Conservation (phyloP, 2,888 invertebrate genomes). For the Euplagia quadripunctaria region DNA sequence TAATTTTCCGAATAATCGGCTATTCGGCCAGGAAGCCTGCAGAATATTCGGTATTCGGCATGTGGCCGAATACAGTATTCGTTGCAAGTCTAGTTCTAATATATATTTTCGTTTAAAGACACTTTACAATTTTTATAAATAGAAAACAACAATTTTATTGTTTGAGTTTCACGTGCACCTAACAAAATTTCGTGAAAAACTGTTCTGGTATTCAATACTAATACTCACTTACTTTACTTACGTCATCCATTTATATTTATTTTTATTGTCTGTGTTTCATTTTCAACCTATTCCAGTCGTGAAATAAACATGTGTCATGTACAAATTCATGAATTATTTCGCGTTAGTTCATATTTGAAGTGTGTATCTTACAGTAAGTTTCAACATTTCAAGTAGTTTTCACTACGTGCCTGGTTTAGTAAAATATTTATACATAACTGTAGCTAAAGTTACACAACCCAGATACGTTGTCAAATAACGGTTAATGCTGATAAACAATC, state of each 20-base stretch:
- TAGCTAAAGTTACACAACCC: not conserved
- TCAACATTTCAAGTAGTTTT: not conserved
- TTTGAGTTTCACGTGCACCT: too few species aligned
- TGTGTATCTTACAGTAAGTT: not conserved
- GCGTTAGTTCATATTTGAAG: not conserved
- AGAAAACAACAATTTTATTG: too few species aligned
- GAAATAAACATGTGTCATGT: not conserved
- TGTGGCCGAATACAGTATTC: too few species aligned
- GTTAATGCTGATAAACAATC: not conserved
- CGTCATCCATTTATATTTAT: not conserved
- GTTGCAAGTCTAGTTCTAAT: too few species aligned
- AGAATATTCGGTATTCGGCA: too few species aligned
- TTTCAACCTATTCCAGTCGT: not conserved
- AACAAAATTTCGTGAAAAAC: not conserved
- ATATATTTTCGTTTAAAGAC: too few species aligned
- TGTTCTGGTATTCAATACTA: too few species aligned
- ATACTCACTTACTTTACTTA: not conserved
- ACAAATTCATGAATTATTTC: not conserved
- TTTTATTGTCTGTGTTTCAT: not conserved
- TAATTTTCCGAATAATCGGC: too few species aligned
- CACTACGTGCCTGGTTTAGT: not conserved
- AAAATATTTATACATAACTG: not conserved
- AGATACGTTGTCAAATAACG: conserved; percentile 2
- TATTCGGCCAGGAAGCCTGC: too few species aligned
- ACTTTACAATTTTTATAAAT: too few species aligned